Evolutionary conservation across 53 echinoderm and acorn worm species (phyloP).

Genomic region (Paracentrotus lividus): DNA sequence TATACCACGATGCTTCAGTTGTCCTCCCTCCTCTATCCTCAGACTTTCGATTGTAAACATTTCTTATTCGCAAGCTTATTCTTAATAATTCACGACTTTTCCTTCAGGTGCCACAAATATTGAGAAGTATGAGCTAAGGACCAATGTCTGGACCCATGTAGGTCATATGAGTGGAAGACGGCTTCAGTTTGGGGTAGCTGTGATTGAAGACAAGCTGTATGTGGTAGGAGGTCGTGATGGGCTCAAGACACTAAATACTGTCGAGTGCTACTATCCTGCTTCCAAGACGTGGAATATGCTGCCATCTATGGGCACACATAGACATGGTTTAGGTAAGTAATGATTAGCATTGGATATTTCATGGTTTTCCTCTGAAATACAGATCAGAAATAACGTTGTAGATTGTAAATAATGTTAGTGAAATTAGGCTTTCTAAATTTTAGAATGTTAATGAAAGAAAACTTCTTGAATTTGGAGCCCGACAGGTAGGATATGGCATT

Average conservation of each 20-base stretch:
- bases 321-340: slow-evolving; percentile 94
- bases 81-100: neutral
- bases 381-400: neutral
- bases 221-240: slow-evolving; percentile 97
- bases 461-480: too few species aligned
- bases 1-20: too few species aligned
- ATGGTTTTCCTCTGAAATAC: neutral
- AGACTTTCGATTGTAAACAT: too few species aligned
- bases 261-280: slow-evolving; percentile 91
- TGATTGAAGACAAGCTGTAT: slow-evolving; percentile 92
- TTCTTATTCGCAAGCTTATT: neutral
- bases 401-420: too few species aligned
- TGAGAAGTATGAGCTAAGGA: slow-evolving; percentile 96
- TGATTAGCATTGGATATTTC: neutral
- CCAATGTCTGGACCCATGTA: slow-evolving; percentile 91
- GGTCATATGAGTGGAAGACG: slow-evolving; percentile 95
- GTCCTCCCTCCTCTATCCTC: too few species aligned
- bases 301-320: slow-evolving; percentile 96
- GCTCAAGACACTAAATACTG: slow-evolving; percentile 95
- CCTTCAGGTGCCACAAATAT: slow-evolving; percentile 92
- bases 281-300: slow-evolving; percentile 92
- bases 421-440: too few species aligned
- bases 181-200: slow-evolving; percentile 97
- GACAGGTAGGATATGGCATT: too few species aligned
- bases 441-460: too few species aligned